Base-by-base conservation (phyloP, 2,888 invertebrate genomes). In the Panzeria rudis region DNA sequence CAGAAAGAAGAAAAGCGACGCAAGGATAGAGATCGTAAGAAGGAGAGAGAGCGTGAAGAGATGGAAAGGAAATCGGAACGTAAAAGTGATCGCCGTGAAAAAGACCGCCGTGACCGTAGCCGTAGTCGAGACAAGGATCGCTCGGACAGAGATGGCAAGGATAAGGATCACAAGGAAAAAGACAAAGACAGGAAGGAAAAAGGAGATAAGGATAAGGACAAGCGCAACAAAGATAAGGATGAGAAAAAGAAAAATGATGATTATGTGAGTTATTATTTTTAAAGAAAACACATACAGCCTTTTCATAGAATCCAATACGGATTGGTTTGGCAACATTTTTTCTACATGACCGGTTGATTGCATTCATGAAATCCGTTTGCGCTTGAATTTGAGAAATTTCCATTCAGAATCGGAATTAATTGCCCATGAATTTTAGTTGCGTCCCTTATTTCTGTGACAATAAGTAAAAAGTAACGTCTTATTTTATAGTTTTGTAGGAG, bases 1-100 rank as follows among this genome's bases (percentile, higher is more conserved):
- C 93, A 98, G 75, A 97, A 97, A 91, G 97, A 97, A 87, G 97
- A 97, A 90, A 94, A 96, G 91, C 96, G 97, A 91, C 95, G 95
- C 86, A 96, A 96, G 59, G 90, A 91, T 0, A 90, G 89, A 64
- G 88, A 89, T 32, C 96, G 96, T 88, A 97, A 96, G 86, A 94
- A 94, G 87, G 95, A 94, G 84, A 91, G 93, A 54, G 93, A 94
- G 88, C 95, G 95, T 81, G 94, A 95, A 87, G 95, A 95, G 88
- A 78, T 82, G 35, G 95, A 95, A 79, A 94, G 86, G 7, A 86
- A 88, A 7, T 93, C 94, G 88, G 95, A 95, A 79, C 94, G 95
- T 88, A 94, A 94, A 88, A 93, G 81, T 92, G 84, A 93, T 93
- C 92, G 93, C 92, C 83, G 72, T 4, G 86, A 87, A 62, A 87